Conservation (phyloP, 2,888 invertebrate species). For the Ethmia dodecea region DNA sequence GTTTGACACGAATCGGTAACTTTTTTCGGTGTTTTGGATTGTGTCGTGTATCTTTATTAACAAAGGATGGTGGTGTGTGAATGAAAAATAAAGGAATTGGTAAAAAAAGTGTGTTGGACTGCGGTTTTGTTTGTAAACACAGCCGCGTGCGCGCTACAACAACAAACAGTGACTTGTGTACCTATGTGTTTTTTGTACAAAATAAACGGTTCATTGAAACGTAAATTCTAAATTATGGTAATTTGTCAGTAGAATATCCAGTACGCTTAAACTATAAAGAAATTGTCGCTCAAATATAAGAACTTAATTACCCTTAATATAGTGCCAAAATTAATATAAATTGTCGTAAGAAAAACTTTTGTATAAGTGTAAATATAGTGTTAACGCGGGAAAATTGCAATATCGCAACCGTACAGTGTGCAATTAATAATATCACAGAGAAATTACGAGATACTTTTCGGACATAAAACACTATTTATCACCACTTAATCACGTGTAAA, state of each 20-base stretch:
- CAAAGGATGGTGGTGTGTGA: conserved; percentile 7
- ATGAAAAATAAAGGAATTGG: conserved; percentile 19
- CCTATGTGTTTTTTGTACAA: conserved; percentile 24
- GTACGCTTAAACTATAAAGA: conserved; percentile 13
- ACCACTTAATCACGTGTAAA: conserved; percentile 32
- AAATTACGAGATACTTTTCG: too few relatives aligned
- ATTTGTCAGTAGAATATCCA: conserved; percentile 16
- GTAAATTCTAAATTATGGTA: conserved; percentile 27
- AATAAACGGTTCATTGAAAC: conserved; percentile 19
- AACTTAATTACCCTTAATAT: conserved; percentile 9
- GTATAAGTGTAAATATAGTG: conserved; percentile 1
- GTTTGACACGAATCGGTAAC: neutral
- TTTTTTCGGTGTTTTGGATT: neutral
- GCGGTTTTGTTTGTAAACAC: conserved; percentile 70
- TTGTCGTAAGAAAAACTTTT: conserved; percentile 11
- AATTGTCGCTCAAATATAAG: neutral
- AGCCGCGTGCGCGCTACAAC: conserved; percentile 53
- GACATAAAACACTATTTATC: neutral
- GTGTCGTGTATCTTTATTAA: too few relatives aligned
- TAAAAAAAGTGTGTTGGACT: conserved; percentile 37
- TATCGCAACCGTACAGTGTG: neutral
- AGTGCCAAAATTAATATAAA: conserved; percentile 43
- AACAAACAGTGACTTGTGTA: conserved; percentile 39
- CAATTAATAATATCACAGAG: conserved; percentile 5
- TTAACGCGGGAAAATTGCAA: conserved; percentile 8